phyloP scores from a whole-genome alignment of 2,113 vertebrate species.

The Channa argus region DNA sequence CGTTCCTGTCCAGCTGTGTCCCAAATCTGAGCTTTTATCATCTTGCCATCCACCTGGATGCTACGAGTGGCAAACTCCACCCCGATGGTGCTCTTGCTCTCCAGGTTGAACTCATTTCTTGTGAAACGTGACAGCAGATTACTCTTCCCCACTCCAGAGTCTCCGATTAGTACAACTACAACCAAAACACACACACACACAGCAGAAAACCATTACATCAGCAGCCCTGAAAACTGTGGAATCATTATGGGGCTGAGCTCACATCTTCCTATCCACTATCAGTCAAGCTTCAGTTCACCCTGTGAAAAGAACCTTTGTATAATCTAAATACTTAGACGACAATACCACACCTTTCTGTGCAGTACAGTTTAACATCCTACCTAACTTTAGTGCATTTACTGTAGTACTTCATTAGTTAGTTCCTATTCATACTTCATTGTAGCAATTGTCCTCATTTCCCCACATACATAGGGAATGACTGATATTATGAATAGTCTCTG shows the following conservation, averaged over 20 bases:
- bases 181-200: conserved; percentile 26
- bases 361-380: no score
- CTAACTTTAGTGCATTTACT: no score
- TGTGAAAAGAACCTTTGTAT: not conserved
- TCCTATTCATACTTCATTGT: not conserved
- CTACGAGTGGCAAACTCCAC: conserved; percentile 98
- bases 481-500: no score
- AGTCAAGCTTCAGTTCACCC: not conserved
- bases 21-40: conserved; percentile 98
- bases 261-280: not conserved
- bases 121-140: conserved; percentile 97
- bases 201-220: not conserved
- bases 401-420: no score
- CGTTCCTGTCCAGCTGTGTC: conserved; percentile 96
- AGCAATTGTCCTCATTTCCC: not conserved
- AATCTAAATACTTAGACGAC: not conserved
- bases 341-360: not conserved
- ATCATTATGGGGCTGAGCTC: not conserved
- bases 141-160: conserved; percentile 97
- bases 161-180: conserved; percentile 95
- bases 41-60: conserved; percentile 98
- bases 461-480: not conserved
- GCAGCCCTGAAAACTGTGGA: not conserved
- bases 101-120: conserved; percentile 97
- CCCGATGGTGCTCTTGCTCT: conserved; percentile 98